Evolutionary conservation across 2,797 vertebrate species (phyloP).

Genomic region (Falco peregrinus): DNA sequence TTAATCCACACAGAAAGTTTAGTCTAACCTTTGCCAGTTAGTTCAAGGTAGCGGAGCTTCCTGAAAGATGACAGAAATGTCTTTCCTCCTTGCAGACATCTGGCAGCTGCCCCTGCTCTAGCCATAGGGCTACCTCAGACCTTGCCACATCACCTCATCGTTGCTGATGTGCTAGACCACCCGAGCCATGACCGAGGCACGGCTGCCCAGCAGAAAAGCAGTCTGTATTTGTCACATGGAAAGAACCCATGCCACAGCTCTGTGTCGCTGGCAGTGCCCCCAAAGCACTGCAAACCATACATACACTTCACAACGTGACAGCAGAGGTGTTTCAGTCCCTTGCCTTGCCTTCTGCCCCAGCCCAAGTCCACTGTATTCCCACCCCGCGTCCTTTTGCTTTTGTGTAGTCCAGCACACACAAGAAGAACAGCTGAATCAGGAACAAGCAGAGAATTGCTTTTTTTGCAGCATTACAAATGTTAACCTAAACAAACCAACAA

Average conservation of each 20-base stretch:
- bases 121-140: background rate
- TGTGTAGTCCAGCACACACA: background rate
- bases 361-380: background rate
- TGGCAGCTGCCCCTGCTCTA: background rate
- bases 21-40: background rate
- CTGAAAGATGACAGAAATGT: background rate
- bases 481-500: background rate
- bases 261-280: background rate
- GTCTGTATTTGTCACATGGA: background rate
- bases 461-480: background rate
- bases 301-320: fast-evolving
- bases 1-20: constrained; percentile 19
- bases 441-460: background rate
- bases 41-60: constrained; percentile 27
- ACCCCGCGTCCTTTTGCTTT: background rate
- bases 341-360: background rate
- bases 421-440: constrained; percentile 13
- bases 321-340: fast-evolving
- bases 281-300: background rate
- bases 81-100: background rate
- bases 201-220: background rate
- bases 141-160: background rate
- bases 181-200: fast-evolving
- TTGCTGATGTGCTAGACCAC: background rate
- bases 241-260: background rate